These are phyloP conservation scores for Lichenostomus cassidix DNA, from an alignment of 2,113 vertebrate genomes.

Conservation along the genomic window DNA sequence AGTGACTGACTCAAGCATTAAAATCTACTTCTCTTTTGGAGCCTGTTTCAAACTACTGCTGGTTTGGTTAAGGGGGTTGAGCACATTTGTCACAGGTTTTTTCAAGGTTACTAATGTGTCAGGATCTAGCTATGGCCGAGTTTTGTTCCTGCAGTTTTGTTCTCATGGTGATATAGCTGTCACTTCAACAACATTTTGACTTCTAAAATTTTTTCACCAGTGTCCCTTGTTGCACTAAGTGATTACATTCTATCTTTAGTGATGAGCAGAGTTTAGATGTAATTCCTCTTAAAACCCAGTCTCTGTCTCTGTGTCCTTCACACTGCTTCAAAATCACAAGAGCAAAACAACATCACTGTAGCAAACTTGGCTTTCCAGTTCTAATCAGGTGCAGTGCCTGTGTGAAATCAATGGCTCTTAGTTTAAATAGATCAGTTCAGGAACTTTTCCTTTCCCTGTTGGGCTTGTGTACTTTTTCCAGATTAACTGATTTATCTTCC, in stretches of 20 bases:
- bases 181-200: not conserved
- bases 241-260: not conserved
- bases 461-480: not conserved
- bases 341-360: not conserved
- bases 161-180: slow-evolving; percentile 1
- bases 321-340: not conserved
- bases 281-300: not conserved
- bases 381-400: not conserved
- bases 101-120: not conserved
- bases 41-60: not conserved
- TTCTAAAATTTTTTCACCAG: not conserved
- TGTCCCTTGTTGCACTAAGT: not conserved
- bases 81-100: not conserved
- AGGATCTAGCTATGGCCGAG: not conserved
- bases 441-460: not conserved
- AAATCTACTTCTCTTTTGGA: not conserved
- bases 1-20: not conserved
- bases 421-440: not conserved
- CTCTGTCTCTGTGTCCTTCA: not conserved
- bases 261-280: not conserved
- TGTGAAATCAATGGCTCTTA: not conserved
- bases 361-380: not conserved
- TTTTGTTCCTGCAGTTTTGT: not conserved
- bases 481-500: not conserved
- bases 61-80: not conserved